phyloP scores from a whole-genome alignment of 2,797 vertebrate species.

The Lates japonicus region DNA sequence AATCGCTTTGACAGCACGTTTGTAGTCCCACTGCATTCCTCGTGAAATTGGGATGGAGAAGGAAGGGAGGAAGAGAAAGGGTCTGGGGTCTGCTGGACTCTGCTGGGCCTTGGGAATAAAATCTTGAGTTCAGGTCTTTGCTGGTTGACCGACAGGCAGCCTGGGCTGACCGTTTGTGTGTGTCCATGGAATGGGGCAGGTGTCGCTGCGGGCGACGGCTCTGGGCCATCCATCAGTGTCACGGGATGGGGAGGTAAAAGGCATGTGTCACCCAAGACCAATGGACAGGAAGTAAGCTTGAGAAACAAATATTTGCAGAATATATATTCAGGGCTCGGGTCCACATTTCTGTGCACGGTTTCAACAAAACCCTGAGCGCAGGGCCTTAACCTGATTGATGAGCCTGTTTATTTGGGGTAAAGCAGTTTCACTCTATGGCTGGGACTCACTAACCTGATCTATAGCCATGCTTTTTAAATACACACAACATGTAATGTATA shows the following conservation, averaged over 20 bases:
- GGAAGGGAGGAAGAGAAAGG: conserved; percentile 48
- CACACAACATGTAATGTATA: conserved; percentile 21
- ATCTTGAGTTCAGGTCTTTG: conserved; percentile 61
- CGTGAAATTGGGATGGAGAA: conserved; percentile 16
- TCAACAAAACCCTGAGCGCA: conserved; percentile 69
- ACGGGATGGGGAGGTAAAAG: conserved; percentile 68
- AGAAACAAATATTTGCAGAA: conserved; percentile 90
- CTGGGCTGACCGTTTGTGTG: conserved; percentile 85
- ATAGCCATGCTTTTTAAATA: conserved; percentile 22
- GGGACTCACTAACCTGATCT: conserved; percentile 59
- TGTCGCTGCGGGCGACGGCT: conserved; percentile 81
- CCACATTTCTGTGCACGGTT: conserved; percentile 67
- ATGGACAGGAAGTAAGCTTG: conserved; percentile 89
- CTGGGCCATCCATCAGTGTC: conserved; percentile 90
- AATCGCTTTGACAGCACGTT: conserved; percentile 54
- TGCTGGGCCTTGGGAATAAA: conserved; percentile 64
- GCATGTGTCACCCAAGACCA: conserved; percentile 88
- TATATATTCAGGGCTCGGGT: conserved; percentile 79
- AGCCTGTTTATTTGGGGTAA: conserved; percentile 79
- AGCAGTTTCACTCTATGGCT: conserved; percentile 54
- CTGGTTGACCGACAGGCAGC: conserved; percentile 82
- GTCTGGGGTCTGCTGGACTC: conserved; percentile 36
- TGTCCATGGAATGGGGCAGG: conserved; percentile 87
- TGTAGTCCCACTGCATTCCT: conserved; percentile 47
- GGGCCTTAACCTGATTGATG: conserved; percentile 83